These are phyloP conservation scores for Xyrichtys novacula DNA, from an alignment of 2,797 vertebrate species.

Conservation along the genomic window DNA sequence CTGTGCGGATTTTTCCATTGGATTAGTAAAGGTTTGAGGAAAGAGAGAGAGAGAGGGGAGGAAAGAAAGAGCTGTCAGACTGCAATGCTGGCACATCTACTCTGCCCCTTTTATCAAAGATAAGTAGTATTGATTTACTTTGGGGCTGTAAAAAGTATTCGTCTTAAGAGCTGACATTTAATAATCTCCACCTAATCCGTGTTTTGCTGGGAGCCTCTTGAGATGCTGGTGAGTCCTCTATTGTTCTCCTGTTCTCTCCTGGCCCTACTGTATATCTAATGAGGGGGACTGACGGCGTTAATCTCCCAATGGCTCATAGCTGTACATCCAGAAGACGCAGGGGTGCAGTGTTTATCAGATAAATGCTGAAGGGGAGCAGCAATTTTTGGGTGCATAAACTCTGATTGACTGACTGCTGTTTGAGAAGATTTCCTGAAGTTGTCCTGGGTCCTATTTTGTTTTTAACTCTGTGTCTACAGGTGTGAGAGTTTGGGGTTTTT, in stretches of 20 bases:
- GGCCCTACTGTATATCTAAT: constrained; percentile 63
- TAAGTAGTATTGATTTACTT: constrained; percentile 89
- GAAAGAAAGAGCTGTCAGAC: constrained; percentile 70
- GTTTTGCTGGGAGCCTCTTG: constrained; percentile 78
- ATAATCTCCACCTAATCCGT: constrained; percentile 87
- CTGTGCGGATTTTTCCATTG: constrained; percentile 59
- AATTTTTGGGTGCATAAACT: constrained; percentile 9
- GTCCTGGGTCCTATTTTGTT: neutral
- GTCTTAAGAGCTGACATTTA: constrained; percentile 88
- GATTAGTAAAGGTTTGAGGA: constrained; percentile 70
- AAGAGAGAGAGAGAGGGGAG: constrained; percentile 46
- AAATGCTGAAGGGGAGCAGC: constrained; percentile 21
- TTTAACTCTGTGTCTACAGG: neutral
- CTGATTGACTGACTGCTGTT: constrained; percentile 11
- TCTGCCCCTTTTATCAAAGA: constrained; percentile 85
- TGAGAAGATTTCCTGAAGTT: neutral
- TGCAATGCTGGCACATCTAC: constrained; percentile 74
- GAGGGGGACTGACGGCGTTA: constrained; percentile 55
- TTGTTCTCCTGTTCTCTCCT: constrained; percentile 71
- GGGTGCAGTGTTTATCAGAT: constrained; percentile 22
- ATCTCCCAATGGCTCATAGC: constrained; percentile 41
- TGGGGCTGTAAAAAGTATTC: constrained; percentile 86
- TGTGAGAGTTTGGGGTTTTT: neutral
- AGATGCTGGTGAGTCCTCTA: constrained; percentile 68
- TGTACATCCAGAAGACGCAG: constrained; percentile 2